These are phyloP conservation scores for Orius laevigatus DNA, from an alignment of 1,140 invertebrate genomes.

Conservation along the genomic window DNA sequence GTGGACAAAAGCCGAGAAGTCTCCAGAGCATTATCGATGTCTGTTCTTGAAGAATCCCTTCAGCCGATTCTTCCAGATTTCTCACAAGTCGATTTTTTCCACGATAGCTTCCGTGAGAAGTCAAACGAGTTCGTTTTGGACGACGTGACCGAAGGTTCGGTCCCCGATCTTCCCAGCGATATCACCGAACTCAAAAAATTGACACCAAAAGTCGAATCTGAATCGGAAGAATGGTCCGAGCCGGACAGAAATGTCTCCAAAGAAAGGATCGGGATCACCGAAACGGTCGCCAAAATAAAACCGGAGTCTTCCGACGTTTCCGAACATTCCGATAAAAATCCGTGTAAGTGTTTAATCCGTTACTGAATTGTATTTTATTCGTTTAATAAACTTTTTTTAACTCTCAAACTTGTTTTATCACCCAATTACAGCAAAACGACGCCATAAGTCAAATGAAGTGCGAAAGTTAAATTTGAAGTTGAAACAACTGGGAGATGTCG, in stretches of 20 bases:
- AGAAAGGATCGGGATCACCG: slow-evolving; percentile 52
- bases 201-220: slow-evolving; percentile 29
- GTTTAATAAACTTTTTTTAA: neutral
- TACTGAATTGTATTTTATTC: neutral
- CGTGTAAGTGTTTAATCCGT: neutral
- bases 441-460: slow-evolving; percentile 31
- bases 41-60: slow-evolving; percentile 13
- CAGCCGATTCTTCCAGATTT: slow-evolving; percentile 21
- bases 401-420: neutral
- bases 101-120: slow-evolving; percentile 11
- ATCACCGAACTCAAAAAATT: neutral
- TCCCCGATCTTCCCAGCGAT: slow-evolving; percentile 11
- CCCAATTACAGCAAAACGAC: slow-evolving; percentile 19
- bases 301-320: slow-evolving; percentile 6
- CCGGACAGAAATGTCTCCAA: slow-evolving; percentile 63
- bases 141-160: slow-evolving; percentile 14
- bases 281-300: slow-evolving; percentile 20
- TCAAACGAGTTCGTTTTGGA: slow-evolving; percentile 12
- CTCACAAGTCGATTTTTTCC: slow-evolving; percentile 23
- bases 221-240: slow-evolving; percentile 71
- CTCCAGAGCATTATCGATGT: slow-evolving; percentile 24
- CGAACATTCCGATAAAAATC: neutral
- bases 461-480: slow-evolving; percentile 29
- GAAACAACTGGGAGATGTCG: neutral
- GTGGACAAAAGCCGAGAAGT: slow-evolving; percentile 38